Evolutionary conservation across 2,888 invertebrate species (phyloP), one percentile per base, ranked within the genome.

Genomic region (Diaphora mendica): DNA sequence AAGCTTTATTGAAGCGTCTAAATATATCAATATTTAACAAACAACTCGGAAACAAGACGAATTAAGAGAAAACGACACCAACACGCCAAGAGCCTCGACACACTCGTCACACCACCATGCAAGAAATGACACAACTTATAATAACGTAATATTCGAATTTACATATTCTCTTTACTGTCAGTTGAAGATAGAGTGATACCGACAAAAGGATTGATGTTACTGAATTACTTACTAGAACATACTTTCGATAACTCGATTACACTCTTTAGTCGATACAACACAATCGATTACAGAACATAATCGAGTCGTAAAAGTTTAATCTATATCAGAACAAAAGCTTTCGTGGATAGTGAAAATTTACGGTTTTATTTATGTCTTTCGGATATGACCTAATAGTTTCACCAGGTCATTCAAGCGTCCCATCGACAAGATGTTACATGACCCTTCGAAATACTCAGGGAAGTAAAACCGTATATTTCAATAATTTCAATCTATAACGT

Each of bases 51-150:
- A 86, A 82, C 81, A 85, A 88, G 87, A 91, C 87, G 82, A 86
- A 86, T 89, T 83, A 88, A 87, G 91, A 94, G 94, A 94, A 87
- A 92, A 94, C 94, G 93, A 95, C 94, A 95, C 93, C 87, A 79
- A 90, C 89, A 92, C 93, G 91, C 79, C 91, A 91, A 93, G 94
- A 94, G 93, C 92, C 86, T 85, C 74, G 81, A 82, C 85, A 89
- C 86, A 87, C 84, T 79, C 77, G 30, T 78, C 79, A 87, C 85
- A 88, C 77, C 79, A 80, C 81, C 91, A 91, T 91, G 90, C 92
- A 92, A 86, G 84, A 84, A 82, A 86, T 68, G 64, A 75, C 71
- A 81, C 77, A 79, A 75, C 33, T 72, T 80, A 80, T 68, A 17
- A 30, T 73, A 72, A 55, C 44, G 66, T 75, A 78, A 75, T 67